Evolutionary conservation across 2,797 vertebrate species (phyloP), one percentile per base, ranked within the genome.

Genomic region (Podargus strigoides): DNA sequence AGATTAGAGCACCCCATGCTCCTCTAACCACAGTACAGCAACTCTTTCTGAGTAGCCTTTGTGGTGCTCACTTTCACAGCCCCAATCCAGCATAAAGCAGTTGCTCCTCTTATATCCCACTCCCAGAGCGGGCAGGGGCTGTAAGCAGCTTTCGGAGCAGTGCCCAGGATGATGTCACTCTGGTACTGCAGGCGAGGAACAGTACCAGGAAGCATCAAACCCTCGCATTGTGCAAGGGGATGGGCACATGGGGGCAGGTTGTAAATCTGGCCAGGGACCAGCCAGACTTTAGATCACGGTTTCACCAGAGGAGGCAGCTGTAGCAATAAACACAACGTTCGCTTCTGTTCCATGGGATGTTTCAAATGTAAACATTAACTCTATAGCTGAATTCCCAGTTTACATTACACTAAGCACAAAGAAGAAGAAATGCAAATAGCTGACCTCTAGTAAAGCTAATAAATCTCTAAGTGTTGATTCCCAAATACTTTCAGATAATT

Each of bases 401-500:
- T 93, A 92, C 80, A 88, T 92, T 94, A 92, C 73, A 73, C 85
- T 67, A 86, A 75, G 81, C 59, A 95, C 87, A 91, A 89, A 96
- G 82, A 76, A 95, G 89, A 67, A 89, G 82, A 94, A 93, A 95
- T 88, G 87, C 87, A 93, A 96, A 96, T 91, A 94, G 83, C 88
- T 90, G 67, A 96, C 87, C 68, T 63, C 92, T 79, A 75, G 70
- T 49, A 94, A 93, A 91, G 93, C 72, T 41, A 95, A 93, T 91
- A 92, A 89, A 94, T 86, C 75, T 91, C 81, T 58, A 84, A 94
- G 95, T 84, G 69, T 92, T 96, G 92, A 97, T 96, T 97, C 81
- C 85, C 93, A 94, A 92, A 96, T 92, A 96, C 67, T 95, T 69
- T 63, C 60, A 88, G 91, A 84, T 85, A 92, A 96, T 72, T 94